Evolutionary conservation across 1,140 invertebrate species (phyloP), one percentile per base, ranked within the genome.

Genomic region (Sycophaga agraensis): DNA sequence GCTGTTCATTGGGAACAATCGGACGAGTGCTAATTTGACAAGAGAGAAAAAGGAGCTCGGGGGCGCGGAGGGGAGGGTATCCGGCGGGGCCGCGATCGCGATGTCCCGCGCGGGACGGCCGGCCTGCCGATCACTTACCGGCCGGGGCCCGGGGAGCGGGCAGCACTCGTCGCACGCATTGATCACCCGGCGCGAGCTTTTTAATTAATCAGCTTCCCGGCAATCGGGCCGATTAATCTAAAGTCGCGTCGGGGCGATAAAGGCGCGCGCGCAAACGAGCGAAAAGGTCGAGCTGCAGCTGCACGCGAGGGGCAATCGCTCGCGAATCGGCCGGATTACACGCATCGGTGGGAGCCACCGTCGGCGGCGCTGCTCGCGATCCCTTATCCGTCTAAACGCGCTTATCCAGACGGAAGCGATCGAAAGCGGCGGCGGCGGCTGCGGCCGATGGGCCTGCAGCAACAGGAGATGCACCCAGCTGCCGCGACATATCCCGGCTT

Each of bases 131-230:
- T n/a, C n/a, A n/a, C n/a, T n/a, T n/a, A n/a, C n/a, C n/a, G n/a
- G n/a, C n/a, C n/a, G n/a, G n/a, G n/a, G n/a, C n/a, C n/a, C n/a
- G n/a, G n/a, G n/a, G n/a, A n/a, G n/a, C n/a, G n/a, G n/a, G n/a
- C 37, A 8, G 11, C 16, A 12, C 19, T 42, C 39, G 31, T 54
- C 19, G 51, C 42, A 19, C 8, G 22, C 22, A 31, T 40, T 42
- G 8, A 19, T 42, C 34, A 26, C n/a, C 11, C 28, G 14, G 2
- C n/a, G n/a, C 16, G 39, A 22, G 54, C 28, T 35, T 37, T 24
- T 57, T 46, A 59, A 59, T 60, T 53, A 60, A 53, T 35, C 28
- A 43, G n/a, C 35, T 43, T 60, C 45, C 19, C 34, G n/a, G 14
- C 26, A 24, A 45, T 59, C 48, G 17, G 11, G 0, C 12, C 22